Evolutionary conservation across 2,888 invertebrate genomes (phyloP), one percentile per base, ranked within the genome.

Genomic region (Uloborus plumipes): DNA sequence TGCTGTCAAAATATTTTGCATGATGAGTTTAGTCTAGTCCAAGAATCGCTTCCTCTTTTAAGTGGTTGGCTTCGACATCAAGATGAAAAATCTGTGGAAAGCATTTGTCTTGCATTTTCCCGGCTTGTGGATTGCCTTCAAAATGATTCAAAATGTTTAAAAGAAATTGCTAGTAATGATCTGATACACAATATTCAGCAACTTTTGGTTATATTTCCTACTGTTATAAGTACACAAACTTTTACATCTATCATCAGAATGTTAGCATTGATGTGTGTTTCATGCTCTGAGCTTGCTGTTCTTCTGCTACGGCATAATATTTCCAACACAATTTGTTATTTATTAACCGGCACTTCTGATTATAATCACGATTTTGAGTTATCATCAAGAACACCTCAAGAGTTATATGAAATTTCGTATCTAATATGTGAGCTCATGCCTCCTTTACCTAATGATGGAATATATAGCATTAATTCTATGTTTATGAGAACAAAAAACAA

Each of bases 51-150:
- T 85, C 92, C 95, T 16, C 91, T 97, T 71, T 91, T 99, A 74
- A 96, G 97, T 65, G 93, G 89, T 20, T 88, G 92, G 75, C 89
- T 92, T n/a, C 90, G 90, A 58, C 91, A 91, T 85, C 91, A 97
- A 90, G 99, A 99, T 90, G 98, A 99, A 89, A 98, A 98, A 89
- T 97, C 97, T 80, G 97, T 99, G 55, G 99, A 99, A 89, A 96
- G 96, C 88, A 97, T 98, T n/a, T 99, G 99, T 88, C 92, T 97
- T 86, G 97, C 98, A 22, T 98, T 99, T 91, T 96, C 97, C 78
- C 93, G 99, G 6, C 91, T 99, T 64, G 97, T 99, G 64, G 99
- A 99, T 88, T 97, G 97, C 89, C 97, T 97, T 89, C 97, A 98
- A 88, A 92, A 94, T 87, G 97, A 99, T 89, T 94, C 97, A 18